Conservation (phyloP, 1,140 invertebrate genomes). For the Sminthurides bifidus region DNA sequence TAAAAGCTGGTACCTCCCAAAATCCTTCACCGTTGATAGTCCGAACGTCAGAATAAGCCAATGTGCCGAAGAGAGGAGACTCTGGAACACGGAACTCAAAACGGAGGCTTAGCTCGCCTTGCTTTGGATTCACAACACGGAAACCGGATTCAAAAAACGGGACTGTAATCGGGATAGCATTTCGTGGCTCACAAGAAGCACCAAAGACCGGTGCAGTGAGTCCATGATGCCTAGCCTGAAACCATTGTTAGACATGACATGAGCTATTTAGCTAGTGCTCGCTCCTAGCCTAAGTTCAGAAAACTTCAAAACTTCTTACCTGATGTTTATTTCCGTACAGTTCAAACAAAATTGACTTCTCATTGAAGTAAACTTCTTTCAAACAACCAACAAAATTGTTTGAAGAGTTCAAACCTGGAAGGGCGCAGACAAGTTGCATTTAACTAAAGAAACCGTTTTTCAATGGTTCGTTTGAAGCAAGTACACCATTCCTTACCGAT, state of each 20-base stretch:
- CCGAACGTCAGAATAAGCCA: slow-evolving; percentile 67
- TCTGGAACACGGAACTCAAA: slow-evolving; percentile 81
- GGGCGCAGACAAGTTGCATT: slow-evolving; percentile 15
- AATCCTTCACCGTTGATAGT: slow-evolving; percentile 58
- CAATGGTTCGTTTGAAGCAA: slow-evolving; percentile 3
- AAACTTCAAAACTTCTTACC: slow-evolving; percentile 14
- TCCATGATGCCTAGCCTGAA: slow-evolving; percentile 47
- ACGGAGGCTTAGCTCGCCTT: slow-evolving; percentile 55
- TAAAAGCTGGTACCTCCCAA: slow-evolving; percentile 61
- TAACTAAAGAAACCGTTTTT: neutral
- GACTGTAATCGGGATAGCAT: slow-evolving; percentile 81
- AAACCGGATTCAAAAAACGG: slow-evolving; percentile 78
- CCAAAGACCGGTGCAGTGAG: slow-evolving; percentile 18
- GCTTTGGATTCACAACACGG: slow-evolving; percentile 58
- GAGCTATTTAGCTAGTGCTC: neutral
- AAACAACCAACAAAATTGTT: slow-evolving; percentile 64
- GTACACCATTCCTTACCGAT: slow-evolving; percentile 31
- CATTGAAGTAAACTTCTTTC: slow-evolving; percentile 85
- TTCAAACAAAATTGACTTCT: slow-evolving; percentile 78
- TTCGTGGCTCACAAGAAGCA: slow-evolving; percentile 31
- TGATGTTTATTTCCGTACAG: slow-evolving; percentile 57
- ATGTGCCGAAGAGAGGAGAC: slow-evolving; percentile 63
- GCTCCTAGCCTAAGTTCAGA: too few relatives aligned
- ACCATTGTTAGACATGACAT: neutral
- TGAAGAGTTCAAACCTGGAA: slow-evolving; percentile 40